phyloP scores from a whole-genome alignment of 1,140 invertebrate genomes.

The Drosophila kepulauana region DNA sequence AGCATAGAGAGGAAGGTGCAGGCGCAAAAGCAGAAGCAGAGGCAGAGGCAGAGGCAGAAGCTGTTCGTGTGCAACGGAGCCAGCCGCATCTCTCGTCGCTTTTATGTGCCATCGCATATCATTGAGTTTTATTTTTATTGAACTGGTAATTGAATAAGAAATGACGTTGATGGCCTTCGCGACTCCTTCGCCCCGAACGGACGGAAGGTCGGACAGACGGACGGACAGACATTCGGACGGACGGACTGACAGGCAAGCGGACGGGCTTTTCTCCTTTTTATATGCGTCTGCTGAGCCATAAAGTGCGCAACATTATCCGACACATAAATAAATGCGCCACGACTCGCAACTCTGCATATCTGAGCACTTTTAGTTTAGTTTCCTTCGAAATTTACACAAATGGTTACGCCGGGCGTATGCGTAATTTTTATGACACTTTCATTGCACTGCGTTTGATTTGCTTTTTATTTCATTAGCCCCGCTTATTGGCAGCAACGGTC shows the following conservation, averaged over 20 bases:
- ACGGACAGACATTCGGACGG: background rate
- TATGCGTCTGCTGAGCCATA: conserved; percentile 58
- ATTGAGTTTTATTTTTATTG: conserved; percentile 81
- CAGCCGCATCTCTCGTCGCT: conserved; percentile 45
- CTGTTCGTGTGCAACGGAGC: background rate
- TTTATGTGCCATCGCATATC: conserved; percentile 70
- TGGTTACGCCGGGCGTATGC: conserved; percentile 60
- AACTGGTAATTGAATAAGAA: conserved; percentile 80
- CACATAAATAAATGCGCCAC: conserved; percentile 58
- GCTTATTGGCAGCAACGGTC: conserved; percentile 22
- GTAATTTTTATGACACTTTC: conserved; percentile 60
- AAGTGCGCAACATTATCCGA: conserved; percentile 60
- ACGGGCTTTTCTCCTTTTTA: conserved; percentile 65
- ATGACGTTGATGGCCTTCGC: conserved; percentile 68
- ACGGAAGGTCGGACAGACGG: background rate
- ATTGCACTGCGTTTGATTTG: conserved; percentile 23
- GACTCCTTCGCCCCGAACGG: conserved; percentile 15
- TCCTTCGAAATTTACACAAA: conserved; percentile 55
- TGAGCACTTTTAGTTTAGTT: conserved; percentile 33
- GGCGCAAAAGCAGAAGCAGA: background rate
- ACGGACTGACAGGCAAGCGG: background rate
- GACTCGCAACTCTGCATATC: conserved; percentile 20
- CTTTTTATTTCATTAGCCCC: conserved; percentile 46
- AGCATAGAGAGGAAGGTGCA: too few species aligned
- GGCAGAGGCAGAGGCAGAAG: background rate